Conservation (phyloP, 2,888 invertebrate genomes). For the Calephelis perditalis region DNA sequence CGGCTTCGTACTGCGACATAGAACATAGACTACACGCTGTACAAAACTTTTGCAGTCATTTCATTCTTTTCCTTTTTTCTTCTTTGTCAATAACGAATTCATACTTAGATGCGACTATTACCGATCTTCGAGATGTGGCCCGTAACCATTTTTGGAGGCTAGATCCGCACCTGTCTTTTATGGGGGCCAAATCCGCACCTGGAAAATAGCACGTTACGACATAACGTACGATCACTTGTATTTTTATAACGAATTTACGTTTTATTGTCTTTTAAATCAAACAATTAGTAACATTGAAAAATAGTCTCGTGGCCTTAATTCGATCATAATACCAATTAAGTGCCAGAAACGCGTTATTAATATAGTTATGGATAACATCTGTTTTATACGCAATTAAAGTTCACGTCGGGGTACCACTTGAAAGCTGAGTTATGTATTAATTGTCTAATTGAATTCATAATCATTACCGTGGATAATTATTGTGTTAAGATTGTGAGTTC, state of each 20-base stretch:
- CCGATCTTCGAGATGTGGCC: too few species aligned
- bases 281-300: slow-evolving; percentile 2
- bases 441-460: slow-evolving; percentile 11
- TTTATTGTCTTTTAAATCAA: not conserved
- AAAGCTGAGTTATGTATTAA: slow-evolving; percentile 5
- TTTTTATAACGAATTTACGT: not conserved
- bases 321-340: not conserved
- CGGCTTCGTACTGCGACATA: too few species aligned
- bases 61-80: too few species aligned
- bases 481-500: slow-evolving; percentile 3
- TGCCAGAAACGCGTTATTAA: slow-evolving; percentile 9
- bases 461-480: slow-evolving; percentile 9
- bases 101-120: too few species aligned
- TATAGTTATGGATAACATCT: slow-evolving; percentile 3
- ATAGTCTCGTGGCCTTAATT: slow-evolving; percentile 6
- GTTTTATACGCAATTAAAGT: slow-evolving; percentile 3
- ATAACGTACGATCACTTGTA: too few species aligned
- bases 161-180: too few species aligned
- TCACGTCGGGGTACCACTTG: slow-evolving; percentile 1
- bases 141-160: too few species aligned
- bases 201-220: too few species aligned
- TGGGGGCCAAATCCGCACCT: too few species aligned
- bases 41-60: too few species aligned
- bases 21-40: too few species aligned
- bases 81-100: too few species aligned